Percentiles rank a stretch among this genome's conserved stretches.
These are phyloP conservation scores for Sebastes diploproa DNA, from an alignment of 2,797 vertebrate genomes.

Conservation along the genomic window DNA sequence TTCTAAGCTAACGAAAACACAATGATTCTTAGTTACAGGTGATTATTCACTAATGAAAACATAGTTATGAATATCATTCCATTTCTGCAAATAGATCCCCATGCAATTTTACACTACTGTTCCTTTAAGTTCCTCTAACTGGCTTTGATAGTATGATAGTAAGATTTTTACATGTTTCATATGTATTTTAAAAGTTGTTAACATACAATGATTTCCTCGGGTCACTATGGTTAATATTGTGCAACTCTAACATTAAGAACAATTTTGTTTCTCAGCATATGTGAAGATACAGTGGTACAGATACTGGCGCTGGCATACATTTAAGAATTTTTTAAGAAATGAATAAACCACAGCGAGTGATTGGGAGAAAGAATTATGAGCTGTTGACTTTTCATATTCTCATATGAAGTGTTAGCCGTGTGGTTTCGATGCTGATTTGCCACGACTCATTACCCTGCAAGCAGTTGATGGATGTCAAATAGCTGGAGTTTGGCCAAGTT, in stretches of 20 bases:
- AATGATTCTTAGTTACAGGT: too few relatives aligned
- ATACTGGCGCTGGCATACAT: not conserved
- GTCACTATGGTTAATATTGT: not conserved
- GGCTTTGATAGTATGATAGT: not conserved
- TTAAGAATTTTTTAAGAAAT: not conserved
- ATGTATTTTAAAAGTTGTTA: not conserved
- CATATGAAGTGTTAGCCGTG: not conserved
- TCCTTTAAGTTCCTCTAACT: not conserved
- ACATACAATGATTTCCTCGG: too few relatives aligned
- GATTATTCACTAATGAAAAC: too few relatives aligned
- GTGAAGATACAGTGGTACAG: not conserved
- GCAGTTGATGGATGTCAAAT: not conserved
- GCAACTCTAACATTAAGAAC: not conserved
- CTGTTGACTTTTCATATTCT: not conserved
- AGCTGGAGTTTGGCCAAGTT: slow-evolving; percentile 1
- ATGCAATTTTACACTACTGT: rapidly evolving
- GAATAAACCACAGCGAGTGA: not conserved
- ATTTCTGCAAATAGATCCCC: too few relatives aligned
- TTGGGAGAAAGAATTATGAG: not conserved
- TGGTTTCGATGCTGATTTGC: slow-evolving; percentile 1
- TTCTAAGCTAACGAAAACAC: too few relatives aligned
- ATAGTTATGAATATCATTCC: too few relatives aligned
- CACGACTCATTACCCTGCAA: slow-evolving; percentile 12
- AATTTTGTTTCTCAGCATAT: not conserved
- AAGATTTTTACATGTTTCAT: too few relatives aligned